Evolutionary conservation across 2,113 vertebrate genomes (phyloP).

Genomic region (Nymphicus hollandicus): DNA sequence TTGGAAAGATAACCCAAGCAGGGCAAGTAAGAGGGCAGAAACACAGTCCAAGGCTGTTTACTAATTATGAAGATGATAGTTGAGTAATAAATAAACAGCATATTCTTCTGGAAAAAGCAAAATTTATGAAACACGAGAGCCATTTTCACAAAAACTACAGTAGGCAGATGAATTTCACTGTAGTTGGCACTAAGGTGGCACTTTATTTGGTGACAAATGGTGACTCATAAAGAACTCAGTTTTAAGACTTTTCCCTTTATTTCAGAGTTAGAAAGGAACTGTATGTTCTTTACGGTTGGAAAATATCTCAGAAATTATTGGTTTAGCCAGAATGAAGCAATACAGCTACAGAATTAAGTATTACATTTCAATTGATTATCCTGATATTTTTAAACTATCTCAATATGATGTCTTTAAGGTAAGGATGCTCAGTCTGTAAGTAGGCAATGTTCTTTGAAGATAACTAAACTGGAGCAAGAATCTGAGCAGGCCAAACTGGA

Average conservation of each 20-base stretch:
- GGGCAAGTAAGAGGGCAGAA: not conserved
- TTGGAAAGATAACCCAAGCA: not conserved
- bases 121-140: not conserved
- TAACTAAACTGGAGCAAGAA: constrained; percentile 74
- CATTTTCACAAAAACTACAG: not conserved
- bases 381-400: not conserved
- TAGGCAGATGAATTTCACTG: not conserved
- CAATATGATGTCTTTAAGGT: constrained; percentile 64
- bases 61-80: not conserved
- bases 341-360: not conserved
- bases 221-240: not conserved
- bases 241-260: not conserved
- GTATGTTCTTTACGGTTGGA: not conserved
- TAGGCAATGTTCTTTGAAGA: constrained; percentile 76
- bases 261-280: not conserved
- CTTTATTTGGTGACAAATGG: not conserved
- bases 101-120: not conserved
- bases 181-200: not conserved
- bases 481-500: constrained; percentile 74
- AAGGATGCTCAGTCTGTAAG: constrained; percentile 77
- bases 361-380: not conserved
- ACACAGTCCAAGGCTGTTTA: not conserved
- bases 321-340: not conserved
- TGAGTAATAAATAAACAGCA: not conserved
- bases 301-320: not conserved